Base-by-base conservation (phyloP, 2,797 vertebrate species). In the Anguilla pacifica region DNA sequence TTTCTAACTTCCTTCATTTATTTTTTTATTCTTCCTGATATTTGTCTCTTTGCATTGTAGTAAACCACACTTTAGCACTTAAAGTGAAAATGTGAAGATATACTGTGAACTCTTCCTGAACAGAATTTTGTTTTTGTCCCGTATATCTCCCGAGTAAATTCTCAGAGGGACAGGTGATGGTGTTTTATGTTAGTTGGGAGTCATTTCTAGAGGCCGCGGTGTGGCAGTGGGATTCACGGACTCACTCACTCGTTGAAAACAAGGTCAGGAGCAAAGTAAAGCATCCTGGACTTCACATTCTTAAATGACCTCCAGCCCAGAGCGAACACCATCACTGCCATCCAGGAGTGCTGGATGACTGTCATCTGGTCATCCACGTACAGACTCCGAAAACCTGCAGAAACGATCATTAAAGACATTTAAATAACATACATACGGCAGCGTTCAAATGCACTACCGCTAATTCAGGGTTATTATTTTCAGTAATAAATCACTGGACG, bases 281-380 rank as follows among this genome's bases (percentile, higher is more conserved):
- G 97, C 97, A 98, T 96, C 89, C 97, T 97, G 93, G 97, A 96
- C 91, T 99, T 97, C 72, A 98, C 97, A 0, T 97, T 97, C 22
- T 96, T 98, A 95, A 98, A 98, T 86, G 98, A 98, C 86, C 98
- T 96, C 98, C 98, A 99, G 0, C 98, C 97, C 96, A 99, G 94
- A 13, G 97, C 98, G 22, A 98, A 98, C 89, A 99, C 97, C 98
- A 99, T 99, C 46, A 99, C 96, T 9, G 97, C 97, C 98, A 99
- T 98, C 98, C 98, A 99, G 0, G 98, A 99, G 89, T 98, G 96
- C 93, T 99, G 98, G 92, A 99, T 99, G 91, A 98, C 95, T 3
- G 97, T 97, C 98, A 99, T 98, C 95, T 98, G 98, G 93, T 99
- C 98, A 10, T 98, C 97, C 93, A 99, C 95, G 0, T 98, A 97